Conservation (phyloP, 2,888 invertebrate species). For the Melieria omissa region DNA sequence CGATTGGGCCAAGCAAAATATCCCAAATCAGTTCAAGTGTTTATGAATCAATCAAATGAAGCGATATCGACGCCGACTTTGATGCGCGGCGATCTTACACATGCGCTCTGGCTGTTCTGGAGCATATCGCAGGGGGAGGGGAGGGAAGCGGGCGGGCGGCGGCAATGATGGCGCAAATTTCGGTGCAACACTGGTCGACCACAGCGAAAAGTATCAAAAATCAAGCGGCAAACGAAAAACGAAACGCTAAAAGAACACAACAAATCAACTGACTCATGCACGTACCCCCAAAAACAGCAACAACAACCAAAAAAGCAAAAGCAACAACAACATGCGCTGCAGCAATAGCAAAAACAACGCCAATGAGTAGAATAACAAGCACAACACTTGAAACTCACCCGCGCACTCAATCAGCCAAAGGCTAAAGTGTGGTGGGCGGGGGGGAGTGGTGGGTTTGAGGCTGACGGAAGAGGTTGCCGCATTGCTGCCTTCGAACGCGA, state of each 20-base stretch:
- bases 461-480: not conserved
- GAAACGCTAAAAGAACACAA: not conserved
- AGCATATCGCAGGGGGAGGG: no score
- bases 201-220: no score
- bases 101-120: no score
- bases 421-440: not conserved
- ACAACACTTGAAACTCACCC: constrained; percentile 33
- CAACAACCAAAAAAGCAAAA: not conserved
- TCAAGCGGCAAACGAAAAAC: no score
- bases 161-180: no score
- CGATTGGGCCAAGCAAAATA: no score
- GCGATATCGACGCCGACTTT: no score
- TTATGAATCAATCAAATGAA: no score
- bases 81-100: no score
- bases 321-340: not conserved
- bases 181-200: no score
- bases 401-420: constrained; percentile 24
- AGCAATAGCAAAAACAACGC: constrained; percentile 12
- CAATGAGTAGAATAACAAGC: constrained; percentile 2
- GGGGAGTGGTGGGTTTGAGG: not conserved
- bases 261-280: constrained; percentile 35
- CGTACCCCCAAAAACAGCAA: not conserved
- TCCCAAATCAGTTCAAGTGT: no score
- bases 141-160: no score
- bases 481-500: constrained; percentile 47